phyloP scores from a whole-genome alignment of 2,113 vertebrate genomes.

The Oxygymnocypris stewartii region DNA sequence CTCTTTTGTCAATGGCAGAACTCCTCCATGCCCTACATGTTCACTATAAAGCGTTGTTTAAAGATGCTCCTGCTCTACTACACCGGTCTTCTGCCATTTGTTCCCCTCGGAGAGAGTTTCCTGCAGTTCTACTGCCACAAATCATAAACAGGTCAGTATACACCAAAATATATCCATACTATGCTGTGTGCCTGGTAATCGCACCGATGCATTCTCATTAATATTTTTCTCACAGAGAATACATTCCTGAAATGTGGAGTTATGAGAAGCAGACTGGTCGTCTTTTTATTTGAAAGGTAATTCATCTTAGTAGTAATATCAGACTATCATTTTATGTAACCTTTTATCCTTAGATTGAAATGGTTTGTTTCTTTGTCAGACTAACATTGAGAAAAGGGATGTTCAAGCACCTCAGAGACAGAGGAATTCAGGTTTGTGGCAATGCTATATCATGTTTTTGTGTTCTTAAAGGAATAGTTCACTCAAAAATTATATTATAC shows the following conservation, averaged over 20 bases:
- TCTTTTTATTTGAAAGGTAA: constrained; percentile 70
- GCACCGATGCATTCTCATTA: neutral
- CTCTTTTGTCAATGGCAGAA: constrained; percentile 12
- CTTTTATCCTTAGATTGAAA: neutral
- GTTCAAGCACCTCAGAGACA: constrained; percentile 77
- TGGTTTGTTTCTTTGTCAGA: constrained; percentile 65
- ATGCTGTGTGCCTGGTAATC: neutral
- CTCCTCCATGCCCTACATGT: constrained; percentile 77
- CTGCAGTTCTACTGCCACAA: constrained; percentile 79
- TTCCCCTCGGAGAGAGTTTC: constrained; percentile 77
- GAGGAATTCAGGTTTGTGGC: constrained; percentile 83
- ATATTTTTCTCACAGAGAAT: constrained; percentile 68
- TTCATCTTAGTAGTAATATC: neutral
- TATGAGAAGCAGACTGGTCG: constrained; percentile 62
- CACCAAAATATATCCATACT: neutral
- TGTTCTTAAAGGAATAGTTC: neutral
- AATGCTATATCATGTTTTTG: neutral
- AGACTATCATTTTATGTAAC: neutral
- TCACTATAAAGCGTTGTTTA: constrained; percentile 66
- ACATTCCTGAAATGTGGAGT: constrained; percentile 63
- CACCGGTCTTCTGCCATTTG: constrained; percentile 82
- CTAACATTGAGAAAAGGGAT: constrained; percentile 82
- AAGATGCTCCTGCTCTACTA: constrained; percentile 80
- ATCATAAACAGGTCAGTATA: constrained; percentile 80
- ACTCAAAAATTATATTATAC: neutral